Conservation (phyloP, 2,888 invertebrate genomes). For the Heliconius cydno region DNA sequence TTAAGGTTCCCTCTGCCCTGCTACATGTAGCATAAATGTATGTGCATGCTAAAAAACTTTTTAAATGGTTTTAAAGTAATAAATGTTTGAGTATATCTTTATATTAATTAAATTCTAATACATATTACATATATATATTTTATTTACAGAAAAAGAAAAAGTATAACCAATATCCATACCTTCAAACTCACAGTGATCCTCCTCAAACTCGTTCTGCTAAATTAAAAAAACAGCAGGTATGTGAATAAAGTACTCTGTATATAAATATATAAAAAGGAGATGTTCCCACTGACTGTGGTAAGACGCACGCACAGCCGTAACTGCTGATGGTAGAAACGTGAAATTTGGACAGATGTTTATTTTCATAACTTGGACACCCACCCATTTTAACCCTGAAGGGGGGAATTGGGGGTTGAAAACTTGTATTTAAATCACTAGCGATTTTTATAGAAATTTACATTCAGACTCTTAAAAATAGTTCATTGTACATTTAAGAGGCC, state of each 20-base stretch:
- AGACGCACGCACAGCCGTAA: too few species aligned
- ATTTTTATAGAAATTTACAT: too few species aligned
- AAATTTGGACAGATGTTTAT: too few species aligned
- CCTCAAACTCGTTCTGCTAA: constrained; percentile 83
- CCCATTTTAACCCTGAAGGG: too few species aligned
- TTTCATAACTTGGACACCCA: too few species aligned
- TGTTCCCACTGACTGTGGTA: too few species aligned
- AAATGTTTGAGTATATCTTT: neutral
- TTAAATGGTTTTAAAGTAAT: neutral
- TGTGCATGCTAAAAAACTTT: neutral
- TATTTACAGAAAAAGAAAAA: constrained; percentile 77
- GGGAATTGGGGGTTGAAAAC: too few species aligned
- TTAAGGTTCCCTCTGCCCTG: too few species aligned
- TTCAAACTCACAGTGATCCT: constrained; percentile 75
- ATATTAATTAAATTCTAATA: neutral
- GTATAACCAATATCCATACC: constrained; percentile 74
- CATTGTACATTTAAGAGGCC: too few species aligned
- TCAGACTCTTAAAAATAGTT: too few species aligned
- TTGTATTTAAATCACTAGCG: too few species aligned
- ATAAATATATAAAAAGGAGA: neutral
- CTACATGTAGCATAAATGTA: neutral
- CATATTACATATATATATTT: neutral
- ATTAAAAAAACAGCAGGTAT: constrained; percentile 83
- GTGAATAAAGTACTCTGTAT: constrained; percentile 47
- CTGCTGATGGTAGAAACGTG: too few species aligned